Percentiles rank a stretch among this genome's conserved stretches.
These are phyloP conservation scores for Hycleus phaleratus DNA, from an alignment of 1,140 invertebrate species.

Conservation along the genomic window DNA sequence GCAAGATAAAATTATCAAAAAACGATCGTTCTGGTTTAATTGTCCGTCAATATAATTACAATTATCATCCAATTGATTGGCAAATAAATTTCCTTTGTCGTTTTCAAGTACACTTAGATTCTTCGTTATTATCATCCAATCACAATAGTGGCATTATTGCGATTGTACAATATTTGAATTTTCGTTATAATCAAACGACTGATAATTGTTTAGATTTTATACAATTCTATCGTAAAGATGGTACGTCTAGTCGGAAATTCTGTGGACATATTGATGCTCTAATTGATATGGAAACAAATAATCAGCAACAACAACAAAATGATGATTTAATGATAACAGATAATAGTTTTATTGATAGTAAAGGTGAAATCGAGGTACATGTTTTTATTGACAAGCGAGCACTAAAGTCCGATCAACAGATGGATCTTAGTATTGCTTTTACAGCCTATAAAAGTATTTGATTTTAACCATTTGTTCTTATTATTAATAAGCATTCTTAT, in stretches of 20 bases:
- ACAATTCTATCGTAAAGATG: slow-evolving; percentile 18
- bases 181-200: slow-evolving; percentile 18
- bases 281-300: slow-evolving; percentile 12
- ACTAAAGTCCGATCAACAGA: slow-evolving; percentile 4
- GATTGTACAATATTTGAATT: slow-evolving; percentile 20
- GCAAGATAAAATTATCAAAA: slow-evolving; percentile 10
- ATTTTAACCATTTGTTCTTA: not conserved
- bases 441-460: slow-evolving; percentile 18
- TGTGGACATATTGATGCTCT: slow-evolving; percentile 15
- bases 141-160: slow-evolving; percentile 15
- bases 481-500: not conserved
- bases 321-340: not conserved
- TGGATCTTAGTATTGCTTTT: slow-evolving; percentile 19
- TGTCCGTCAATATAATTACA: slow-evolving; percentile 2
- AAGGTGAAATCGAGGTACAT: slow-evolving; percentile 11
- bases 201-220: slow-evolving; percentile 23
- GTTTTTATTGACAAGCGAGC: slow-evolving; percentile 12
- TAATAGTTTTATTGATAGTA: slow-evolving; percentile 9
- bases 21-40: slow-evolving; percentile 10
- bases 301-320: not conserved
- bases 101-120: slow-evolving; percentile 15
- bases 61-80: slow-evolving; percentile 12
- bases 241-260: slow-evolving; percentile 11
- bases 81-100: slow-evolving; percentile 12
- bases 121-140: not conserved